A percentile compares a stretch with the other conserved stretches of the same genome.
Evolutionary conservation across 2,888 invertebrate genomes (phyloP).

Genomic region (Mythimna lalbum): DNA sequence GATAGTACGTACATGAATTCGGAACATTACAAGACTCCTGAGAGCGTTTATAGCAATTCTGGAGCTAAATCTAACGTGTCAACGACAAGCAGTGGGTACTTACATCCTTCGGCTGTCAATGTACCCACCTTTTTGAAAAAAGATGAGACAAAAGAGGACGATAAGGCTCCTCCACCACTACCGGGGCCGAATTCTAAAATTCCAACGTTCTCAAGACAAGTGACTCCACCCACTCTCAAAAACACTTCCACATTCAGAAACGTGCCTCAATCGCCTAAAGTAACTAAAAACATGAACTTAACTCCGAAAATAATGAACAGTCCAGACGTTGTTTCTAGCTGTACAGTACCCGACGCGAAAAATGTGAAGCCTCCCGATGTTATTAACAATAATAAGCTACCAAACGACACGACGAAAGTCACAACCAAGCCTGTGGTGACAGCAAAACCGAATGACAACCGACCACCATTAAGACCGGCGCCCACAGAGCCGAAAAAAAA

Average conservation of each 20-base stretch:
- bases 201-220: conserved; percentile 85
- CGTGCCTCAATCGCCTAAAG: conserved; percentile 84
- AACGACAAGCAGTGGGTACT: conserved; percentile 93
- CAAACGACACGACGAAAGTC: conserved; percentile 86
- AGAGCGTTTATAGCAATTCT: conserved; percentile 92
- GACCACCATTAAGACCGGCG: conserved; percentile 82
- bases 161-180: conserved; percentile 82
- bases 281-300: conserved; percentile 75
- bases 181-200: conserved; percentile 87
- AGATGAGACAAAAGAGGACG: conserved; percentile 76
- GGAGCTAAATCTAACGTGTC: conserved; percentile 90
- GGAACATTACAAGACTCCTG: conserved; percentile 90
- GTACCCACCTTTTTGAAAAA: conserved; percentile 88
- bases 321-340: conserved; percentile 94
- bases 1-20: conserved; percentile 92
- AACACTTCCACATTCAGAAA: conserved; percentile 84
- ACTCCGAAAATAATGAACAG: conserved; percentile 89
- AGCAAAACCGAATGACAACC: conserved; percentile 82
- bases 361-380: conserved; percentile 92
- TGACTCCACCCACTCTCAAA: conserved; percentile 88
- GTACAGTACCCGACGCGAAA: conserved; percentile 89
- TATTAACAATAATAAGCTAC: conserved; percentile 89
- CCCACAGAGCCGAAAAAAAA: conserved; percentile 84
- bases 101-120: conserved; percentile 93
- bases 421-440: conserved; percentile 84